Conservation (phyloP, 2,797 vertebrate species). For the Lepilemur ruficaudatus region DNA sequence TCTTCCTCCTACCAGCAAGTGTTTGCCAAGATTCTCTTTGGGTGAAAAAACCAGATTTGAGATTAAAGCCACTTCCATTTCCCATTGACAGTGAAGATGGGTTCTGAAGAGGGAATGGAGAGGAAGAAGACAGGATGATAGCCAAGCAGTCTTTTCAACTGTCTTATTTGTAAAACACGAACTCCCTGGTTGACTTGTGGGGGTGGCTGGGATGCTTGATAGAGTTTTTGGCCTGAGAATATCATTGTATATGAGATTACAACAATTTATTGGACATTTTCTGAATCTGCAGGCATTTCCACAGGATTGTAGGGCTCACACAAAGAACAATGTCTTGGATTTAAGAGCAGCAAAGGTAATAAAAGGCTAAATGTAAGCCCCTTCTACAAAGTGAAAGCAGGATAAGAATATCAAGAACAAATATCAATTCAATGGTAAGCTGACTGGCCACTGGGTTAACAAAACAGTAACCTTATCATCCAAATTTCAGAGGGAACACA, state of each 20-base stretch:
- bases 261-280: background rate
- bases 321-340: constrained; percentile 43
- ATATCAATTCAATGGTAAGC: constrained; percentile 51
- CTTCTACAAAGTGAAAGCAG: constrained; percentile 62
- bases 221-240: background rate
- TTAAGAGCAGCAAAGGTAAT: constrained; percentile 60
- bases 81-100: background rate
- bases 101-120: background rate
- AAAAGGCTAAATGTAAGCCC: constrained; percentile 56
- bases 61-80: background rate
- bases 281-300: constrained; percentile 21
- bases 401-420: constrained; percentile 66
- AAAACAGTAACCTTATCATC: constrained; percentile 36
- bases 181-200: background rate
- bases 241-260: background rate
- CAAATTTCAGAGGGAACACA: constrained; percentile 32
- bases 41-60: background rate
- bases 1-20: background rate
- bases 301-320: constrained; percentile 28
- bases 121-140: background rate
- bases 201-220: too few relatives aligned
- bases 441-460: background rate
- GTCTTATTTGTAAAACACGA: background rate
- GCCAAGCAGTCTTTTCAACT: background rate
- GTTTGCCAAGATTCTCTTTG: background rate